Percentiles rank a stretch among this genome's conserved stretches.
These are phyloP conservation scores for Parazoanthus darwini DNA, from an alignment of 92 coral and sea anemone genomes.

Conservation along the genomic window DNA sequence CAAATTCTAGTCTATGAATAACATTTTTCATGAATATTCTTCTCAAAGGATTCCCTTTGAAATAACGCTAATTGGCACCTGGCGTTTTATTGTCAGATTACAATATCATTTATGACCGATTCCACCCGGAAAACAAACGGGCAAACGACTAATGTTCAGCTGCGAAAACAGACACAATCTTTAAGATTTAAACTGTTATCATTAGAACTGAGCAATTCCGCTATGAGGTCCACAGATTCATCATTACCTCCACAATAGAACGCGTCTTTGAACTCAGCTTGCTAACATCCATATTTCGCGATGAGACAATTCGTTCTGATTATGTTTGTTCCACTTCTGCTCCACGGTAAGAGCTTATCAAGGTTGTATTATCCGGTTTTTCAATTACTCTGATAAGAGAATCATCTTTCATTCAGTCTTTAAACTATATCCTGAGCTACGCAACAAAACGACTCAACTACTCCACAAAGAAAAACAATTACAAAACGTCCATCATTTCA, in stretches of 20 bases:
- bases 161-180: not conserved
- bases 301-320: not conserved
- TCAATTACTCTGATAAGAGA: not conserved
- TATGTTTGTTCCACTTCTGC: not conserved
- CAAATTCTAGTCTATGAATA: too few species aligned
- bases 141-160: not conserved
- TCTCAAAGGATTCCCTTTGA: not conserved
- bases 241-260: not conserved
- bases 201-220: not conserved
- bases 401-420: too few species aligned
- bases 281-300: not conserved
- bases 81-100: not conserved
- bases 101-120: not conserved
- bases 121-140: not conserved
- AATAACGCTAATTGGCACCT: not conserved
- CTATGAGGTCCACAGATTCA: not conserved
- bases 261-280: not conserved
- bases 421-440: too few species aligned
- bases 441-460: too few species aligned
- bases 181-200: not conserved
- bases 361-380: not conserved
- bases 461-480: not conserved
- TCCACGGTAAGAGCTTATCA: conserved; percentile 1
- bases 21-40: not conserved
- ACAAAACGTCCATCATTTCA: too few species aligned